phyloP scores from a whole-genome alignment of 2,888 invertebrate genomes.

The Heliconius charithonia region DNA sequence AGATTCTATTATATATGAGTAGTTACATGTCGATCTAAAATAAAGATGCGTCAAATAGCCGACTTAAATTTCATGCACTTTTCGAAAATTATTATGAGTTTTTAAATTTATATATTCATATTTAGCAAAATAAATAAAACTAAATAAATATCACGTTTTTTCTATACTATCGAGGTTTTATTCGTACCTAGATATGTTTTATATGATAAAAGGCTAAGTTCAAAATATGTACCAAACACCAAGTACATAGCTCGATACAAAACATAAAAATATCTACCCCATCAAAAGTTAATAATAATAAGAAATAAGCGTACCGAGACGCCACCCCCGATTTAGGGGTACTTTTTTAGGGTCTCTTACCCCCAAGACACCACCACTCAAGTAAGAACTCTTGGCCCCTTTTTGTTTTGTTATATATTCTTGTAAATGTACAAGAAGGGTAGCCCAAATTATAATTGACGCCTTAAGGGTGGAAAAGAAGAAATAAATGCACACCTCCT shows the following conservation, averaged over 20 bases:
- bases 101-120: no score
- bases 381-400: conserved; percentile 53
- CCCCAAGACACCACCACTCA: conserved; percentile 56
- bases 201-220: background rate
- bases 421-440: conserved; percentile 34
- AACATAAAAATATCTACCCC: conserved; percentile 37
- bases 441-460: conserved; percentile 55
- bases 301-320: conserved; percentile 58
- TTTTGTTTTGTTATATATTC: conserved; percentile 43
- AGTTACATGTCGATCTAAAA: no score
- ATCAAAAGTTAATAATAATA: conserved; percentile 57
- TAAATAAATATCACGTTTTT: background rate
- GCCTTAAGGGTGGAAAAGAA: conserved; percentile 63
- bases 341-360: conserved; percentile 67
- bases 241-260: background rate
- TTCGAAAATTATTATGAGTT: no score
- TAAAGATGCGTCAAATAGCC: no score
- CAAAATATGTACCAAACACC: background rate
- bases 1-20: no score
- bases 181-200: background rate
- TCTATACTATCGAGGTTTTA: background rate
- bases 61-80: no score
- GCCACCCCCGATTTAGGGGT: conserved; percentile 65
- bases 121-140: no score
- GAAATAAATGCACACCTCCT: conserved; percentile 72